Percentiles rank a stretch among this genome's conserved stretches.
phyloP scores from a whole-genome alignment of 2,888 invertebrate genomes.

The Dasysyrphus tricinctus region DNA sequence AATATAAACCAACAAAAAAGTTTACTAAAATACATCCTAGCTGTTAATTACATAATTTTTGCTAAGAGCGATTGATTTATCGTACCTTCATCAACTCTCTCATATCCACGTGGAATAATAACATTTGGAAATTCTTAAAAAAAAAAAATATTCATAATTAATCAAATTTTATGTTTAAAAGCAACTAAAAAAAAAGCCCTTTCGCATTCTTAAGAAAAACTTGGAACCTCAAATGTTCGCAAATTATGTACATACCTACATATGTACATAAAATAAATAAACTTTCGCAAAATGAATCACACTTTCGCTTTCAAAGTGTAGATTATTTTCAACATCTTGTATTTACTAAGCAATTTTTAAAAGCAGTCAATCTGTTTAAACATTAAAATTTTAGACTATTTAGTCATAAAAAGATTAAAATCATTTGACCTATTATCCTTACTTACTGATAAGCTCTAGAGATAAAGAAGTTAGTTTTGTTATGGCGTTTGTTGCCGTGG shows the following conservation, averaged over 20 bases:
- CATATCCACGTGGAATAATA: conserved; percentile 14
- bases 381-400: not conserved
- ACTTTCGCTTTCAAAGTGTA: not conserved
- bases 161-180: not conserved
- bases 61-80: too few relatives aligned
- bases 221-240: not conserved
- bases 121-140: conserved; percentile 26
- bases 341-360: not conserved
- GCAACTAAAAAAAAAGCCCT: not conserved
- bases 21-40: not conserved
- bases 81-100: conserved; percentile 39
- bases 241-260: not conserved
- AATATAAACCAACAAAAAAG: not conserved
- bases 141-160: not conserved
- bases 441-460: not conserved
- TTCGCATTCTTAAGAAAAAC: not conserved
- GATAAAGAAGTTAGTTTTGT: too few relatives aligned
- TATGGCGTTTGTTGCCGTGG: too few relatives aligned
- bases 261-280: not conserved
- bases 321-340: not conserved
- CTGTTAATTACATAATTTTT: not conserved
- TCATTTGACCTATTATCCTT: not conserved
- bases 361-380: not conserved
- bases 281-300: not conserved
- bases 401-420: not conserved